Conservation (phyloP, 2,888 invertebrate species). For the Oxytorus armatus region DNA sequence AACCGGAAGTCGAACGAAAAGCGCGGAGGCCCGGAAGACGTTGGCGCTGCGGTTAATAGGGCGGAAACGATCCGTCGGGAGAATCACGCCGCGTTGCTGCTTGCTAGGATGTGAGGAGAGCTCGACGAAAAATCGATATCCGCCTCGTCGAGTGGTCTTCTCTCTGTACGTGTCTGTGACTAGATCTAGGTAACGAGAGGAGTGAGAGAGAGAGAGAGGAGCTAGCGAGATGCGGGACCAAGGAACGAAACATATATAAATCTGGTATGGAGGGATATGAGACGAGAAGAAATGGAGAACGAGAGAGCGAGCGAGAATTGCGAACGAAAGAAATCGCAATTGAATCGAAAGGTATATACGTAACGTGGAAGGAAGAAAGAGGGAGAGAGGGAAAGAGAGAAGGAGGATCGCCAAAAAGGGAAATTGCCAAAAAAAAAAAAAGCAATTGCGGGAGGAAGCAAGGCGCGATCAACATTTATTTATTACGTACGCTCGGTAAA, state of each 20-base stretch:
- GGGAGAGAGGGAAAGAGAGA: conserved; percentile 12
- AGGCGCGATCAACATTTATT: conserved; percentile 67
- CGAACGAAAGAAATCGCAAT: conserved; percentile 49
- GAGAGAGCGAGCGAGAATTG: conserved; percentile 22
- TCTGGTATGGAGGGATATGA: conserved; percentile 32
- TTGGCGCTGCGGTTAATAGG: conserved; percentile 69
- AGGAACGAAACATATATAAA: conserved; percentile 55
- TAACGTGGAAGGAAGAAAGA: conserved; percentile 3
- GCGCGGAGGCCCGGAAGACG: conserved; percentile 67
- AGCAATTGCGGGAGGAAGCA: conserved; percentile 46
- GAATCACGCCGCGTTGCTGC: conserved; percentile 63
- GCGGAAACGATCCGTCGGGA: conserved; percentile 70
- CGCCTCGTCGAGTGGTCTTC: conserved; percentile 52
- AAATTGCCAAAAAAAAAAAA: conserved; percentile 60
- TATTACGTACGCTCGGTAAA: conserved; percentile 68
- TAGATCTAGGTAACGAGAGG: conserved; percentile 33
- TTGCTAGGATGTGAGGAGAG: conserved; percentile 38
- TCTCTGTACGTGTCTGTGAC: conserved; percentile 50
- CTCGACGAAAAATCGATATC: conserved; percentile 62
- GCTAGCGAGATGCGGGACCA: conserved; percentile 31
- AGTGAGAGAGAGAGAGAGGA: conserved; percentile 2
- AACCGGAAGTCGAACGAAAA: conserved; percentile 68
- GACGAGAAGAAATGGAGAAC: conserved; percentile 28
- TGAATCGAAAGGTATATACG: conserved; percentile 33
- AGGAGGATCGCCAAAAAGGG: conserved; percentile 51